These are phyloP conservation scores for Propithecus perrieri DNA, from an alignment of 2,797 vertebrate genomes.

Conservation along the genomic window DNA sequence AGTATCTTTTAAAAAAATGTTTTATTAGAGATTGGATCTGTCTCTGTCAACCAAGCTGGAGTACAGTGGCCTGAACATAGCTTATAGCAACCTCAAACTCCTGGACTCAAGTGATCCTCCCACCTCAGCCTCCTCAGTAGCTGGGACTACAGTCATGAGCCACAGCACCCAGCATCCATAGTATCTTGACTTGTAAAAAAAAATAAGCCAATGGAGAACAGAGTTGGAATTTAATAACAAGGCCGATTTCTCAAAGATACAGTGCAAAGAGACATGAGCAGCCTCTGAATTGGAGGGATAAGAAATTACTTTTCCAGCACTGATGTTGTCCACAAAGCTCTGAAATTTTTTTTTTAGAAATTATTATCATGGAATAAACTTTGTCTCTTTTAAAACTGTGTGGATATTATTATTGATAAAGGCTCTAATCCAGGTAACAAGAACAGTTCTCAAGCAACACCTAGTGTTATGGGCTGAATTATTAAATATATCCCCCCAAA, in stretches of 20 bases:
- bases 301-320: not conserved
- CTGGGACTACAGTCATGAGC: too few species aligned
- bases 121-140: too few species aligned
- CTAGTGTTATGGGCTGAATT: not conserved
- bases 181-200: not conserved
- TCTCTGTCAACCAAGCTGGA: too few species aligned
- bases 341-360: not conserved
- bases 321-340: not conserved
- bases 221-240: not conserved
- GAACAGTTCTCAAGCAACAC: not conserved
- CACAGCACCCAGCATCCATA: too few species aligned
- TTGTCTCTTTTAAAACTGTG: not conserved
- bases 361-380: not conserved
- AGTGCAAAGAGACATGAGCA: not conserved
- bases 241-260: not conserved
- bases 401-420: not conserved
- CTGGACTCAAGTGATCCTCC: too few species aligned
- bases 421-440: not conserved
- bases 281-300: not conserved
- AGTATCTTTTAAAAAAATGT: not conserved
- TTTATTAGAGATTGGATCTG: too few species aligned
- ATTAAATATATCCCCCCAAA: not conserved
- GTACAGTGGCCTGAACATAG: too few species aligned
- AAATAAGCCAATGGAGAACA: not conserved
- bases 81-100: too few species aligned